Base-by-base conservation (phyloP, 2,113 vertebrate genomes). In the Phyllopteryx taeniolatus region DNA sequence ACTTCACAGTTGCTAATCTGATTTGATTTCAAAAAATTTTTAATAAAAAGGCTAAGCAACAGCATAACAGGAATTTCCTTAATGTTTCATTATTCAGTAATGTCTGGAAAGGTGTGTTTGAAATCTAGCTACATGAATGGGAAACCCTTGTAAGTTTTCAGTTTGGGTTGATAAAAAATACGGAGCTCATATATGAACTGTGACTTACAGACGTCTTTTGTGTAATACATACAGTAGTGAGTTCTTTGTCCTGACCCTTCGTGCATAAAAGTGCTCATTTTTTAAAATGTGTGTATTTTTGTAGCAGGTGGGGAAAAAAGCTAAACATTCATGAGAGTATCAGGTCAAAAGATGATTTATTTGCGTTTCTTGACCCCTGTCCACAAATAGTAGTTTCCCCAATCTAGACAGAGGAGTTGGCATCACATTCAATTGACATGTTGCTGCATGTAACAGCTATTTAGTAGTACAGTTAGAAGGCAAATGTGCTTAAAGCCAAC, bases 371-470 rank as follows among this genome's bases (percentile, higher is more conserved):
- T 19, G 22, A 75, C 33, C 59, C 14, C 3, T 19, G 31, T 19
- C 67, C 74, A 70, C 13, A 68, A 22, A 62, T 0, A 33, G 3
- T 53, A 20, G 8, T 44, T 10, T 8, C 2, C 11, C 19, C 6
- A 47, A 8, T 39, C 17, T 11, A 70, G 71, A 17, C 22, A 65
- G 22, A 54, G 17, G 15, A 75, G 63, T 64, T 59, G 59, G 70
- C 70, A 49, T 67, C 60, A 78, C 66, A 82, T 60, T 82, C 62
- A 74, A 63, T 31, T 44, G 22, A 64, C 17, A 39, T 59, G 11
- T 20, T 27, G 0, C 68, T 47, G 8, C 53, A 22, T 57, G 20
- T 42, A 65, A 76, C 73, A 68, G 14, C 13, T 22, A 54, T 22
- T 27, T 27, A 27, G 27, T 8, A 4, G 56, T 3, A 35, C 13